phyloP scores from a whole-genome alignment of 2,888 invertebrate species.

The Eupithecia abbreviata region DNA sequence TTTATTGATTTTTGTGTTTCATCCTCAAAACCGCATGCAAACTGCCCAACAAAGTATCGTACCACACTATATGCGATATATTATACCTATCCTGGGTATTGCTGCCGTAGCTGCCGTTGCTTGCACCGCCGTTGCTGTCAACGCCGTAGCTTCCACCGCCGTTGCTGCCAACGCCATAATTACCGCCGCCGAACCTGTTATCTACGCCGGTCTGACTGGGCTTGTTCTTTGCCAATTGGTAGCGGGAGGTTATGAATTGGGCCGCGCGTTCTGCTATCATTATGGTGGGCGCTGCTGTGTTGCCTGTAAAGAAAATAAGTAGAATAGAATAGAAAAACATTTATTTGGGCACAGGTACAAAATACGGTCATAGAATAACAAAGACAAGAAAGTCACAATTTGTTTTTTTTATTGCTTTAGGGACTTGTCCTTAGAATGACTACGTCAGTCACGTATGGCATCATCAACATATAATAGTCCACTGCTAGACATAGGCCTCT shows the following conservation, averaged over 20 bases:
- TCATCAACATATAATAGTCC: too few relatives aligned
- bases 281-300: constrained; percentile 84
- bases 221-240: constrained; percentile 66
- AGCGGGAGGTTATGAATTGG: constrained; percentile 77
- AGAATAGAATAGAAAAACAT: neutral
- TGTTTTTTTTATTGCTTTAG: too few relatives aligned
- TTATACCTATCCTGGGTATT: constrained; percentile 2
- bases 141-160: constrained; percentile 41
- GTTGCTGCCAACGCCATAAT: constrained; percentile 40
- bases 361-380: too few relatives aligned
- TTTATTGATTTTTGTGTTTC: neutral
- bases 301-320: constrained; percentile 63
- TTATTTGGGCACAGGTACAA: too few relatives aligned
- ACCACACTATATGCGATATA: neutral
- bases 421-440: too few relatives aligned
- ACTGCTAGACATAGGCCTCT: too few relatives aligned
- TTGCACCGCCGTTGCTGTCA: constrained; percentile 32
- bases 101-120: constrained; percentile 36
- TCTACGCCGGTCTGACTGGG: constrained; percentile 46
- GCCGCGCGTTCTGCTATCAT: constrained; percentile 85
- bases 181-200: constrained; percentile 55
- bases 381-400: too few relatives aligned
- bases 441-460: too few relatives aligned
- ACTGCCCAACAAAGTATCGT: neutral
- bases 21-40: neutral